phyloP scores from a whole-genome alignment of 53 echinoderm and acorn worm species.

The Holothuria leucospilota region DNA sequence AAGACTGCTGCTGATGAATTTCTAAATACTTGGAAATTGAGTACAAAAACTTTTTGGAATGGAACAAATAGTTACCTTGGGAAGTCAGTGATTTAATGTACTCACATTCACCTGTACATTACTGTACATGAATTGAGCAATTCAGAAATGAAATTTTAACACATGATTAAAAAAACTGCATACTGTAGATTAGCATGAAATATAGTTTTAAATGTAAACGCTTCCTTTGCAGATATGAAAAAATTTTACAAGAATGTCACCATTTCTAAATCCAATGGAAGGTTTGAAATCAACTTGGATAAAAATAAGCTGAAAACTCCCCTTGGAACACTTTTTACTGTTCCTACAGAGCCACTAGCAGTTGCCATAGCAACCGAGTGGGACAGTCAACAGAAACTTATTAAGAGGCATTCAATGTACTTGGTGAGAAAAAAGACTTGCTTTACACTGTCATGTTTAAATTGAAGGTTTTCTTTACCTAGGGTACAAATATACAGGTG shows the following conservation, averaged over 20 bases:
- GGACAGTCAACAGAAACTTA: conserved; percentile 81
- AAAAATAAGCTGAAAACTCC: conserved; percentile 86
- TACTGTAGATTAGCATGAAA: too few relatives aligned
- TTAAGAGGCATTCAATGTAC: conserved; percentile 94
- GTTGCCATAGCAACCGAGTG: conserved; percentile 94
- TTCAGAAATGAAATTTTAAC: too few relatives aligned
- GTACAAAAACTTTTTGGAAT: too few relatives aligned
- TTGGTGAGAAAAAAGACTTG: conserved; percentile 61
- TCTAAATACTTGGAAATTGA: too few relatives aligned
- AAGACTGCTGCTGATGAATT: too few relatives aligned
- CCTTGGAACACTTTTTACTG: conserved; percentile 71
- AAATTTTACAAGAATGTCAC: conserved; percentile 97
- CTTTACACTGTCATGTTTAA: neutral
- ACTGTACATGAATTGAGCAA: too few relatives aligned
- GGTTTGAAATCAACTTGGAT: conserved; percentile 94
- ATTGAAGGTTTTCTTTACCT: neutral
- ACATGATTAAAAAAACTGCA: too few relatives aligned
- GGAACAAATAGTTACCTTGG: too few relatives aligned
- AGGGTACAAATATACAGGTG: too few relatives aligned
- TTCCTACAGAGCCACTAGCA: conserved; percentile 89
- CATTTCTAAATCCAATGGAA: conserved; percentile 78
- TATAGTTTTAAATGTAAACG: too few relatives aligned
- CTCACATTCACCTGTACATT: too few relatives aligned
- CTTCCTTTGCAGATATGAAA: conserved; percentile 71
- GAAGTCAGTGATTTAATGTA: too few relatives aligned